phyloP scores from a whole-genome alignment of 1,140 invertebrate genomes.

The Trichonephila clavata region DNA sequence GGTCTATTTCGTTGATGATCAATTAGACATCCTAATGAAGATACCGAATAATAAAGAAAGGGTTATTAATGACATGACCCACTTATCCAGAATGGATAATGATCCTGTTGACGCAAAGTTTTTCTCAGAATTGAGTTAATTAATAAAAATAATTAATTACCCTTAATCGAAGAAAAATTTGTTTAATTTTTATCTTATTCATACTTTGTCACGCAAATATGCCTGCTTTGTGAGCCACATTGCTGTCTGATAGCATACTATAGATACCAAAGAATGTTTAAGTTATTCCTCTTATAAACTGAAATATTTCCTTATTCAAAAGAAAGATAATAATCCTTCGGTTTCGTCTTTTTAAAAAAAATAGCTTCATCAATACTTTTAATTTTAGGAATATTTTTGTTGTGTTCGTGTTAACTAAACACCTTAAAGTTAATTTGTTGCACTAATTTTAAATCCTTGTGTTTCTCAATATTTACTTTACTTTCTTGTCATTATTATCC shows the following conservation, averaged over 20 bases:
- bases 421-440: too few species aligned
- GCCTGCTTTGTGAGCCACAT: not conserved
- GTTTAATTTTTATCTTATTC: not conserved
- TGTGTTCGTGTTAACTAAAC: too few species aligned
- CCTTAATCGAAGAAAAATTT: slow-evolving; percentile 13
- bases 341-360: not conserved
- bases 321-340: not conserved
- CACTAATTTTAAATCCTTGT: too few species aligned
- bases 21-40: slow-evolving; percentile 40
- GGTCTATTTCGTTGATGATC: not conserved
- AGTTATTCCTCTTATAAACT: not conserved
- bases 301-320: not conserved
- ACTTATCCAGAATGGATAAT: slow-evolving; percentile 39
- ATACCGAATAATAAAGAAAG: slow-evolving; percentile 26
- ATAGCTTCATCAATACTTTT: not conserved
- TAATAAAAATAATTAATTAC: slow-evolving; percentile 40
- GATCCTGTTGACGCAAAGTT: slow-evolving; percentile 41
- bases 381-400: too few species aligned
- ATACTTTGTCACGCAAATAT: slow-evolving; percentile 25
- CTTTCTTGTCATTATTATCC: too few species aligned
- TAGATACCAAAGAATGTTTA: not conserved
- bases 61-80: slow-evolving; percentile 37
- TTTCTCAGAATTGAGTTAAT: slow-evolving; percentile 27
- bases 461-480: too few species aligned
- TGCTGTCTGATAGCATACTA: not conserved